Conservation (phyloP, 92 coral and sea anemone genomes). For the Zoanthus gigantus region DNA sequence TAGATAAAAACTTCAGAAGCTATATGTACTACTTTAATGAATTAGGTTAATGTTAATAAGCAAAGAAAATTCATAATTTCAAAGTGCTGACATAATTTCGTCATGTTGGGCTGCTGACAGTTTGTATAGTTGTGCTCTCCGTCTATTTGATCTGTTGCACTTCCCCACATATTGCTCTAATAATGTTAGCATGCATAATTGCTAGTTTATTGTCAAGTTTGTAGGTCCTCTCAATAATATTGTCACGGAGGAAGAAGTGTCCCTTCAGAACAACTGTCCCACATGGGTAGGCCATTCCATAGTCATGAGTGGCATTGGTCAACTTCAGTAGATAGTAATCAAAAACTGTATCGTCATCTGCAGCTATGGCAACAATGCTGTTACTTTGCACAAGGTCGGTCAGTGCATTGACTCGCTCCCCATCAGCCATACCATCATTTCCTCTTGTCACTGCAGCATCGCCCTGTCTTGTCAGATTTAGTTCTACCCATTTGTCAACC, state of each 20-base stretch:
- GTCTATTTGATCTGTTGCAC: background rate
- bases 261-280: conserved; percentile 19
- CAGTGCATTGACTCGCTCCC: background rate
- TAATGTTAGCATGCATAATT: conserved; percentile 28
- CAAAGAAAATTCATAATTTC: background rate
- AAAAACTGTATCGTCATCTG: conserved; percentile 19
- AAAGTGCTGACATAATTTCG: conserved; percentile 18
- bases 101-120: conserved; percentile 12
- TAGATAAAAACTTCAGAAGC: too few species aligned
- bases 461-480: background rate
- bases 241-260: conserved; percentile 40
- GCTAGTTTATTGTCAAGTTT: conserved; percentile 29
- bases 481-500: conserved; percentile 31
- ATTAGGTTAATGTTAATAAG: too few species aligned
- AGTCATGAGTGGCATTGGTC: conserved; percentile 5
- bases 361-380: conserved; percentile 51
- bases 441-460: conserved; percentile 14
- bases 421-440: background rate
- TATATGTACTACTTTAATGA: too few species aligned
- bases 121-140: conserved; percentile 15
- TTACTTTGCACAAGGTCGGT: background rate
- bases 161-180: conserved; percentile 39
- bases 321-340: conserved; percentile 27
- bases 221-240: conserved; percentile 33
- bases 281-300: conserved; percentile 6